phyloP scores from a whole-genome alignment of 2,113 vertebrate genomes.

The Cyanoliseus patagonus region DNA sequence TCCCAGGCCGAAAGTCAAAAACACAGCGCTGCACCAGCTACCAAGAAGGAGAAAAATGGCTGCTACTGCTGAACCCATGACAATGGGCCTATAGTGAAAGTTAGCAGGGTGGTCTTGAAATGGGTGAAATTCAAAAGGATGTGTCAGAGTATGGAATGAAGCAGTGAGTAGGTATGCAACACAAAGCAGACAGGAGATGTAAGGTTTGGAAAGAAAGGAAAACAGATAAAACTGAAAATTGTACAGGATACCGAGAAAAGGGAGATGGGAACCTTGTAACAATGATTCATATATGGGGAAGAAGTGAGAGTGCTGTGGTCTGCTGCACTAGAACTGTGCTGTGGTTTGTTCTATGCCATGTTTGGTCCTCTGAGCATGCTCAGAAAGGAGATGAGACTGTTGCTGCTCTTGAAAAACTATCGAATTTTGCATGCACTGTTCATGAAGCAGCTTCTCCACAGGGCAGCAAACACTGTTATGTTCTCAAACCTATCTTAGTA shows the following conservation, averaged over 20 bases:
- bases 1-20: too few relatives aligned
- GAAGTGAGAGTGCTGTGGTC: background rate
- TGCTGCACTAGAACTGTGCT: background rate
- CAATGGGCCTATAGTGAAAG: background rate
- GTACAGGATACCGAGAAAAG: background rate
- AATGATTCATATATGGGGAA: background rate
- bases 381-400: background rate
- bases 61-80: too few relatives aligned
- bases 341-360: background rate
- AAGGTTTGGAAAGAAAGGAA: background rate
- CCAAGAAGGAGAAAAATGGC: too few relatives aligned
- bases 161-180: background rate
- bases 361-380: background rate
- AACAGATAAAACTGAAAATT: background rate
- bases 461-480: background rate
- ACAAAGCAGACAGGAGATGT: background rate
- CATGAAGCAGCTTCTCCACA: background rate
- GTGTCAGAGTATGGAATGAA: background rate
- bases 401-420: background rate
- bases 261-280: background rate
- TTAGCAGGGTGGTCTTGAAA: background rate
- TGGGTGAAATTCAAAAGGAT: background rate
- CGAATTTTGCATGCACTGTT: background rate
- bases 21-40: too few relatives aligned
- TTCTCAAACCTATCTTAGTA: background rate